phyloP scores from a whole-genome alignment of 1,140 invertebrate genomes.

The Zaprionus capensis region DNA sequence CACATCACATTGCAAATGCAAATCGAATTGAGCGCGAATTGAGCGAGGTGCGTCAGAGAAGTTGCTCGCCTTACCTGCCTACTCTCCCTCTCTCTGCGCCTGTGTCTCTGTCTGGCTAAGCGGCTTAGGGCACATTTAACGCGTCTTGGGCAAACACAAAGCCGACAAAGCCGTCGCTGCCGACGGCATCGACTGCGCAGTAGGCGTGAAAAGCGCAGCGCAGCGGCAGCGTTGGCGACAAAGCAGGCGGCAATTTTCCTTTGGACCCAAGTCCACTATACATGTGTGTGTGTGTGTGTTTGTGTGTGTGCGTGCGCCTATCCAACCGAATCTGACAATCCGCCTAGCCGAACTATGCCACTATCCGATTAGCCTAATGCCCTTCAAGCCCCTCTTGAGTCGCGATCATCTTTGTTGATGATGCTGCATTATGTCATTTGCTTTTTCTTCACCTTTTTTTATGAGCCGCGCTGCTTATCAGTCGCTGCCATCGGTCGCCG shows the following conservation, averaged over 20 bases:
- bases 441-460: slow-evolving; percentile 73
- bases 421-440: slow-evolving; percentile 82
- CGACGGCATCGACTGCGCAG: slow-evolving; percentile 23
- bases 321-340: slow-evolving; percentile 24
- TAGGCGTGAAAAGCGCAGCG: slow-evolving; percentile 79
- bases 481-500: slow-evolving; percentile 44
- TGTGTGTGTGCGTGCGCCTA: slow-evolving; percentile 23
- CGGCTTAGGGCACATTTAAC: slow-evolving; percentile 69
- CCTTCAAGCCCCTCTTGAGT: slow-evolving; percentile 33
- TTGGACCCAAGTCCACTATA: slow-evolving; percentile 17
- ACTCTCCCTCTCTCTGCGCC: neutral
- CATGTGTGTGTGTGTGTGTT: slow-evolving; percentile 19
- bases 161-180: slow-evolving; percentile 26
- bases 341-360: slow-evolving; percentile 68
- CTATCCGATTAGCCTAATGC: slow-evolving; percentile 82
- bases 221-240: slow-evolving; percentile 41
- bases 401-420: slow-evolving; percentile 49
- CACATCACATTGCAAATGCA: slow-evolving; percentile 50
- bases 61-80: slow-evolving; percentile 54
- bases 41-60: slow-evolving; percentile 11
- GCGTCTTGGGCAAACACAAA: slow-evolving; percentile 66
- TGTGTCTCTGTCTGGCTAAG: slow-evolving; percentile 45
- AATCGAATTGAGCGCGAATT: slow-evolving; percentile 65
- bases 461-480: slow-evolving; percentile 40
- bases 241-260: slow-evolving; percentile 64